phyloP scores from a whole-genome alignment of 2,113 vertebrate species.

The Megaceryle maxima region DNA sequence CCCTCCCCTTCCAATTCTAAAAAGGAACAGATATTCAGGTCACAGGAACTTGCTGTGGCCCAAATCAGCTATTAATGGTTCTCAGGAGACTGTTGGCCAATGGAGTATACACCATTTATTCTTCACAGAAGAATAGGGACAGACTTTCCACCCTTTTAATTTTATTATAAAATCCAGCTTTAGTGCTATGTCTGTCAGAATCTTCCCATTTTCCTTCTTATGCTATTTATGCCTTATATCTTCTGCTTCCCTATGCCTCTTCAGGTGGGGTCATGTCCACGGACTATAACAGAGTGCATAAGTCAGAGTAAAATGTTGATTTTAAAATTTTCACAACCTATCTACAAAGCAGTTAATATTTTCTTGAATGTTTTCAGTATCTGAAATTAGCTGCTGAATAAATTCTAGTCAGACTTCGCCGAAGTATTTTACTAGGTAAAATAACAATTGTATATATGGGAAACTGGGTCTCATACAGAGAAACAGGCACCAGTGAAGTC shows the following conservation, averaged over 20 bases:
- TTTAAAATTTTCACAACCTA: not conserved
- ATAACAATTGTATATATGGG: not conserved
- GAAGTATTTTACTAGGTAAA: not conserved
- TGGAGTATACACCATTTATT: not conserved
- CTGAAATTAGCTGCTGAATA: not conserved
- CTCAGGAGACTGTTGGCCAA: not conserved
- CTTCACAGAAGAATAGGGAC: not conserved
- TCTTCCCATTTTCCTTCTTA: not conserved
- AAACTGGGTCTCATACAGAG: not conserved
- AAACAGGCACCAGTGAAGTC: not conserved
- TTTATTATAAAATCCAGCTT: not conserved
- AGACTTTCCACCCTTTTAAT: not conserved
- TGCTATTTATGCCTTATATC: not conserved
- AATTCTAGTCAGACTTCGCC: not conserved
- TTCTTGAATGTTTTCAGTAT: not conserved
- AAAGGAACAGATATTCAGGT: not conserved
- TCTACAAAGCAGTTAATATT: not conserved
- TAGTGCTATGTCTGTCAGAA: not conserved
- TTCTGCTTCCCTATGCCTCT: not conserved
- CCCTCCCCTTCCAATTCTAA: not conserved
- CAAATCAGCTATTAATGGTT: not conserved
- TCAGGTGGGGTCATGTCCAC: not conserved
- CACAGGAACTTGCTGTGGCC: not conserved
- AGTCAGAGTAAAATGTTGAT: not conserved
- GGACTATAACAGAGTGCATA: not conserved